Conservation (phyloP, 2,888 invertebrate species). For the Tiliacea aurago region DNA sequence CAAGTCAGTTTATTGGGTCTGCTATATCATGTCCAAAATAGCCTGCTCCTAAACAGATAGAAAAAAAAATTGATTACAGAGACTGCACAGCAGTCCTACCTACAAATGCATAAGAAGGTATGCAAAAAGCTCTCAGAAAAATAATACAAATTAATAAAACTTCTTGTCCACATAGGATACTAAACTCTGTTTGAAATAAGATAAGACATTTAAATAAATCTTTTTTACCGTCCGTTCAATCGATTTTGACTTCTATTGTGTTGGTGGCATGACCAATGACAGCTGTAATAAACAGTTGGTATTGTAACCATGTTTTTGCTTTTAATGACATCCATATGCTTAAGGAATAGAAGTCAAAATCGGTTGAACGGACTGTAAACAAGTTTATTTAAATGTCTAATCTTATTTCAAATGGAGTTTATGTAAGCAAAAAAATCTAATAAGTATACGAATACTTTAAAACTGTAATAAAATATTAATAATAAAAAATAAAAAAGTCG, state of each 20-base stretch:
- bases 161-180: constrained; percentile 8
- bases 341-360: no score
- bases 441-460: neutral
- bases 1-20: constrained; percentile 17
- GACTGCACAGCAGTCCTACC: constrained; percentile 9
- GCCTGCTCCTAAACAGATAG: constrained; percentile 58
- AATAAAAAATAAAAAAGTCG: constrained; percentile 32
- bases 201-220: no score
- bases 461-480: constrained; percentile 12
- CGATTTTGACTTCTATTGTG: no score
- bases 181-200: neutral
- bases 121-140: constrained; percentile 28
- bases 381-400: no score
- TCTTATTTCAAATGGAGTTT: constrained; percentile 10
- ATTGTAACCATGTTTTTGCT: no score
- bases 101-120: constrained; percentile 19
- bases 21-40: constrained; percentile 42
- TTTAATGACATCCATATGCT: no score
- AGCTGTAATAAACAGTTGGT: no score
- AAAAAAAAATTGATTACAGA: constrained; percentile 44
- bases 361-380: no score
- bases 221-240: no score
- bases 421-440: constrained; percentile 44
- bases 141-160: constrained; percentile 7
- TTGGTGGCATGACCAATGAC: no score